Percentiles rank a stretch among this genome's conserved stretches.
phyloP scores from a whole-genome alignment of 2,888 invertebrate species.

The Erpobdella octoculata region DNA sequence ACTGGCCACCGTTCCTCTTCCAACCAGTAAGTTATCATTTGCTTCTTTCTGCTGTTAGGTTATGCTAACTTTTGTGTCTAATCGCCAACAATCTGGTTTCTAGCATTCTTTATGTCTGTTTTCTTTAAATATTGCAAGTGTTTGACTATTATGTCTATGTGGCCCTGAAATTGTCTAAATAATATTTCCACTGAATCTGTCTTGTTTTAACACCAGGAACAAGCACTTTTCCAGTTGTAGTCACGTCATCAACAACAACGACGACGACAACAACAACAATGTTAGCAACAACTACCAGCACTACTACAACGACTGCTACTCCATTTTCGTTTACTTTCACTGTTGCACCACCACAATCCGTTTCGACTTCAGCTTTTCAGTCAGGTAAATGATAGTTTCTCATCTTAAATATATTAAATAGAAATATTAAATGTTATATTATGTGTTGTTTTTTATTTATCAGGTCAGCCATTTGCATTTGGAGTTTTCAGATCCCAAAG shows the following conservation, averaged over 20 bases:
- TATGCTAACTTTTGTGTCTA: no score
- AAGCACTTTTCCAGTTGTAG: background rate
- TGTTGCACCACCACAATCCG: no score
- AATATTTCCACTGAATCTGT: no score
- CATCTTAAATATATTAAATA: background rate
- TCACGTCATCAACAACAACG: background rate
- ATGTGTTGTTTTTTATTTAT: background rate
- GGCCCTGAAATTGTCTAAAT: no score
- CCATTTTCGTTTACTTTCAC: no score
- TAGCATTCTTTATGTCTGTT: no score
- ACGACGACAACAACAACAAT: slow-evolving; percentile 20
- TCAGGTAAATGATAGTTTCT: background rate
- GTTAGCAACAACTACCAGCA: slow-evolving; percentile 18
- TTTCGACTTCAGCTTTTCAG: background rate
- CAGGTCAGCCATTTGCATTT: background rate
- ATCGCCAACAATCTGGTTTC: no score
- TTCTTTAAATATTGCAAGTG: no score
- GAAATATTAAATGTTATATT: background rate
- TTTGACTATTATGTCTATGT: no score
- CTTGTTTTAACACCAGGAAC: background rate
- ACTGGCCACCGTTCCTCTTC: background rate
- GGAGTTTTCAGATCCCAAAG: background rate
- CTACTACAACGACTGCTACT: slow-evolving; percentile 16
- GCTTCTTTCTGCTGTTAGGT: no score
- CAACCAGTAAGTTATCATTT: background rate